phyloP scores from a whole-genome alignment of 1,140 invertebrate genomes.

The Chrysopa pallens region DNA sequence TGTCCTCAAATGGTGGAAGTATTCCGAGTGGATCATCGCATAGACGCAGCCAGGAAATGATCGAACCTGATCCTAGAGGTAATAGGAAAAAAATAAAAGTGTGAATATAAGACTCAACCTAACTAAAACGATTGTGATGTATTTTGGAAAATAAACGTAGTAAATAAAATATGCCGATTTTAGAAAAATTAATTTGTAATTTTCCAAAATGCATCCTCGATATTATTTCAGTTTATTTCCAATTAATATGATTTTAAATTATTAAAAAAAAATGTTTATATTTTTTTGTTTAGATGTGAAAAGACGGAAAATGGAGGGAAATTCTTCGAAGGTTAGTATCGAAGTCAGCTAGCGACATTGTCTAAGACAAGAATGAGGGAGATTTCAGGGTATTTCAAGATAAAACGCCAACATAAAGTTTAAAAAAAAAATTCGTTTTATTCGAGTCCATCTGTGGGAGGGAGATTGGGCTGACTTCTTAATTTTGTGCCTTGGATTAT shows the following conservation, averaged over 20 bases:
- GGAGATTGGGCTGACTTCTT: conserved; percentile 22
- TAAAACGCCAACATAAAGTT: not conserved
- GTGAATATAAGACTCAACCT: no score
- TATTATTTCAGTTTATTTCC: no score
- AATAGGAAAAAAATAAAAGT: not conserved
- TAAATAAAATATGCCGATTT: no score
- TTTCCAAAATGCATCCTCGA: no score
- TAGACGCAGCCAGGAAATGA: conserved; percentile 22
- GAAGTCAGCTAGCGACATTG: conserved; percentile 28
- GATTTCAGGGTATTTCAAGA: conserved; percentile 13
- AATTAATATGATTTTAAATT: no score
- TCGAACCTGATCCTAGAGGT: conserved; percentile 33
- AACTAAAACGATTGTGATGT: no score
- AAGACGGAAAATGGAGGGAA: conserved; percentile 59
- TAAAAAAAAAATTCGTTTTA: conserved; percentile 1
- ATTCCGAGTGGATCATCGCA: conserved; percentile 21
- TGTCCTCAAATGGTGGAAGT: not conserved
- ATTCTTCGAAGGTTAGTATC: conserved; percentile 57
- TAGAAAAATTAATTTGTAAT: no score
- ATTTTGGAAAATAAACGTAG: no score
- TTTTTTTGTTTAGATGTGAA: conserved; percentile 56
- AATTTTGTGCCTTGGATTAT: not conserved
- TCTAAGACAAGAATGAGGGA: conserved; percentile 8
- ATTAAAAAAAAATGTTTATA: no score
- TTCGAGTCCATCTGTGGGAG: conserved; percentile 6